These are phyloP conservation scores for Syngnathus floridae DNA, from an alignment of 2,113 vertebrate species.

Conservation along the genomic window DNA sequence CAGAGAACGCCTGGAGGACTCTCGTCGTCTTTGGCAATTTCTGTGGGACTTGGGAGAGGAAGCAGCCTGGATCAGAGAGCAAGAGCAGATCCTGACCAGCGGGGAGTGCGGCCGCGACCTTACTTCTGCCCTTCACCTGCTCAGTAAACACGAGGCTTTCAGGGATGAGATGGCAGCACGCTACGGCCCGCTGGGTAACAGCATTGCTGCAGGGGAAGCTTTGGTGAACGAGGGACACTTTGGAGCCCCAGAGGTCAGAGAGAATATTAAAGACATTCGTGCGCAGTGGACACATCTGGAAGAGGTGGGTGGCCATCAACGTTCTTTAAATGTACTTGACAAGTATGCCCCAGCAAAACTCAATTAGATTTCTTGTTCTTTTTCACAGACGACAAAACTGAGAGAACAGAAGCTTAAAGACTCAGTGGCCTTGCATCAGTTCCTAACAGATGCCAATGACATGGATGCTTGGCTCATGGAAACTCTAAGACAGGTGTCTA, in stretches of 20 bases:
- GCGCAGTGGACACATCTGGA: conserved; percentile 80
- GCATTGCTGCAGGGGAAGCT: conserved; percentile 75
- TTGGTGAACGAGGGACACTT: conserved; percentile 78
- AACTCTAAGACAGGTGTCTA: conserved; percentile 79
- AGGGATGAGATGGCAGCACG: conserved; percentile 85
- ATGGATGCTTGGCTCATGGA: conserved; percentile 84
- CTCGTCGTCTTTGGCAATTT: conserved; percentile 83
- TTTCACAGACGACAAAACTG: conserved; percentile 66
- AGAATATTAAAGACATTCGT: conserved; percentile 72
- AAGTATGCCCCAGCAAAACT: neutral
- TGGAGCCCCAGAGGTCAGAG: conserved; percentile 72
- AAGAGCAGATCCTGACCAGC: conserved; percentile 81
- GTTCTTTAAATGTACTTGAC: neutral
- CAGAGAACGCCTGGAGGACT: conserved; percentile 78
- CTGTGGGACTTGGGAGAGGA: conserved; percentile 88
- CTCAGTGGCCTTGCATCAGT: conserved; percentile 80
- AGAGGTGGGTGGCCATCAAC: conserved; percentile 55
- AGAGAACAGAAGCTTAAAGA: conserved; percentile 76
- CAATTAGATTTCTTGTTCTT: neutral
- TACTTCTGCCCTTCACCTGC: conserved; percentile 78
- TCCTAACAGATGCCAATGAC: conserved; percentile 85
- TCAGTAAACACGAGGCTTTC: conserved; percentile 86
- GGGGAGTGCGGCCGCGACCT: conserved; percentile 83
- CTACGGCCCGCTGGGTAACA: conserved; percentile 78
- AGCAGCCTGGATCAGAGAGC: conserved; percentile 87